Percentiles rank a stretch among this genome's conserved stretches.
Conservation (phyloP, 2,888 invertebrate species). For the Tupiocoris notatus region DNA sequence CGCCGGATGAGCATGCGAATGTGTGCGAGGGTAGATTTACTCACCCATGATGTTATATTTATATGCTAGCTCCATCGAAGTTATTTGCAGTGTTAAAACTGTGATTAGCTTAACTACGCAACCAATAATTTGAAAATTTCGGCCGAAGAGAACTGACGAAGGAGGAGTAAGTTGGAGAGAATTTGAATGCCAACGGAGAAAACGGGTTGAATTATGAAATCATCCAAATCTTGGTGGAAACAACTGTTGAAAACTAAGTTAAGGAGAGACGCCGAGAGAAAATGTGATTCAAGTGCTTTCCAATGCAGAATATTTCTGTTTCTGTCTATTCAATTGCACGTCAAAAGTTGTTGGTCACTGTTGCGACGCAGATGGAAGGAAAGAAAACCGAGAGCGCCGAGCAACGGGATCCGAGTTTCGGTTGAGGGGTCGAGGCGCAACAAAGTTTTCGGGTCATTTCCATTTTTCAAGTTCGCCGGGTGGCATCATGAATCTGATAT, state of each 20-base stretch:
- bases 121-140: too few relatives aligned
- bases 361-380: too few relatives aligned
- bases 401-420: background rate
- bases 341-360: background rate
- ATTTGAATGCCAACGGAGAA: background rate
- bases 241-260: background rate
- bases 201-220: background rate
- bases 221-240: background rate
- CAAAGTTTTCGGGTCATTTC: conserved; percentile 29
- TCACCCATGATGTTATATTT: too few relatives aligned
- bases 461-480: conserved; percentile 12
- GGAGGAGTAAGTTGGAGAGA: background rate
- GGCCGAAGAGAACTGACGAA: too few relatives aligned
- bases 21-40: too few relatives aligned
- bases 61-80: too few relatives aligned
- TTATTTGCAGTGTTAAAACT: too few relatives aligned
- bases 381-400: background rate
- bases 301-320: background rate
- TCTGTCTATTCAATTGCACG: background rate
- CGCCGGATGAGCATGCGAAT: too few relatives aligned
- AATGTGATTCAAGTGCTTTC: background rate
- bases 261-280: background rate
- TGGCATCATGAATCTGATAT: conserved; percentile 18
- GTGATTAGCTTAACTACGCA: too few relatives aligned
- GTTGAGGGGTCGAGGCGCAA: background rate